Percentiles rank a stretch among this genome's conserved stretches.
These are phyloP conservation scores for Cariama cristata DNA, from an alignment of 2,113 vertebrate species.

Conservation along the genomic window DNA sequence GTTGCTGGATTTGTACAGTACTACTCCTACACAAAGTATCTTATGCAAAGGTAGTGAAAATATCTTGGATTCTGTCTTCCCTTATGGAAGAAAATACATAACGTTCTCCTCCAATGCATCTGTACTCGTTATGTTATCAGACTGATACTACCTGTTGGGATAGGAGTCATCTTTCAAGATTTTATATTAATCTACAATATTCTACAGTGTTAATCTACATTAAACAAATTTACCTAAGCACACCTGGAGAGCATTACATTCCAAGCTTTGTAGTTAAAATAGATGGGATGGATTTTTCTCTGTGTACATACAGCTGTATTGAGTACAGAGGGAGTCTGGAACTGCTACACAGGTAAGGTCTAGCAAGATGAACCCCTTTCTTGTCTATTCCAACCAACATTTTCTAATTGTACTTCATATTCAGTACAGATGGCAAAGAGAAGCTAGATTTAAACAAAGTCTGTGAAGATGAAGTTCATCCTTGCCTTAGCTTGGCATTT, in stretches of 20 bases:
- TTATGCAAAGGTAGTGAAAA: neutral
- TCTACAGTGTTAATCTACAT: neutral
- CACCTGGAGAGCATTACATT: neutral
- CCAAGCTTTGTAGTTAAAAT: neutral
- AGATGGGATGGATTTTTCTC: neutral
- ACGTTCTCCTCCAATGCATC: neutral
- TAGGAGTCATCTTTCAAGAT: neutral
- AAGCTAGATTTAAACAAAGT: neutral
- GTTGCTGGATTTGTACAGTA: neutral
- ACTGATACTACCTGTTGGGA: neutral
- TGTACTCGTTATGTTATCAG: neutral
- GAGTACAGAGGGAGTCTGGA: neutral
- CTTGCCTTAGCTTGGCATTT: neutral
- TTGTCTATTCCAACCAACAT: neutral
- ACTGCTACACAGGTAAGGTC: neutral
- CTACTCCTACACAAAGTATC: neutral
- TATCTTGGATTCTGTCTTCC: neutral
- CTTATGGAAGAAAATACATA: neutral
- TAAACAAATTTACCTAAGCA: neutral
- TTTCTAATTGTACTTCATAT: neutral
- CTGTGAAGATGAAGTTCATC: neutral
- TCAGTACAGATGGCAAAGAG: neutral
- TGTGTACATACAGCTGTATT: neutral
- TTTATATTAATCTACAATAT: neutral
- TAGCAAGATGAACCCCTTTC: neutral